These are phyloP conservation scores for Philereme vetulata DNA, from an alignment of 2,888 invertebrate genomes.

Conservation along the genomic window DNA sequence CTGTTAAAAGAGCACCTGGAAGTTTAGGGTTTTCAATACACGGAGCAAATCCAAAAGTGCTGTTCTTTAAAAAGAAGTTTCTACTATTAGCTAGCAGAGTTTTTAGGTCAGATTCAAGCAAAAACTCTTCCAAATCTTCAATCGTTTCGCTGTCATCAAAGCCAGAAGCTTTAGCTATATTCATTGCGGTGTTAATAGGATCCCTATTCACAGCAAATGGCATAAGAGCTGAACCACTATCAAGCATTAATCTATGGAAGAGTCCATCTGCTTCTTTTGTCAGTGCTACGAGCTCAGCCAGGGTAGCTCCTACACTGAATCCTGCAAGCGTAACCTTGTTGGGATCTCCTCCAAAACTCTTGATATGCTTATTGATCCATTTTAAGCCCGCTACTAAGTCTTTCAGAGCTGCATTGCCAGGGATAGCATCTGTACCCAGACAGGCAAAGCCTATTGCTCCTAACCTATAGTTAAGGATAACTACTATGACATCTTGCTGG, in stretches of 20 bases:
- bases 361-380: slow-evolving; percentile 90
- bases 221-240: slow-evolving; percentile 71
- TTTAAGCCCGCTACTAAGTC: slow-evolving; percentile 92
- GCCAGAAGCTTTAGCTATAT: slow-evolving; percentile 67
- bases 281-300: slow-evolving; percentile 68
- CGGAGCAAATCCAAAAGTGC: slow-evolving; percentile 74
- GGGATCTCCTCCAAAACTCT: slow-evolving; percentile 91
- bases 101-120: slow-evolving; percentile 55
- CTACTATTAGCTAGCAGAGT: slow-evolving; percentile 58
- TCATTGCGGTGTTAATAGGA: slow-evolving; percentile 67
- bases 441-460: slow-evolving; percentile 89
- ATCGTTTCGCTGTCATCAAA: slow-evolving; percentile 64
- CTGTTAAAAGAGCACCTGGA: slow-evolving; percentile 63
- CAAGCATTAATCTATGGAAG: slow-evolving; percentile 67
- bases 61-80: slow-evolving; percentile 68
- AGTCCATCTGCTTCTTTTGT: slow-evolving; percentile 64
- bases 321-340: slow-evolving; percentile 91
- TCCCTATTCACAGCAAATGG: slow-evolving; percentile 70
- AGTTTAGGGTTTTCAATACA: slow-evolving; percentile 66
- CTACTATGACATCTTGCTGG: slow-evolving; percentile 86
- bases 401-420: slow-evolving; percentile 93
- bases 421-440: slow-evolving; percentile 83
- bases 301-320: slow-evolving; percentile 89
- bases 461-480: slow-evolving; percentile 87
- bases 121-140: slow-evolving; percentile 68